Evolutionary conservation across 1,140 invertebrate genomes (phyloP).

Genomic region (Tribolium madens): DNA sequence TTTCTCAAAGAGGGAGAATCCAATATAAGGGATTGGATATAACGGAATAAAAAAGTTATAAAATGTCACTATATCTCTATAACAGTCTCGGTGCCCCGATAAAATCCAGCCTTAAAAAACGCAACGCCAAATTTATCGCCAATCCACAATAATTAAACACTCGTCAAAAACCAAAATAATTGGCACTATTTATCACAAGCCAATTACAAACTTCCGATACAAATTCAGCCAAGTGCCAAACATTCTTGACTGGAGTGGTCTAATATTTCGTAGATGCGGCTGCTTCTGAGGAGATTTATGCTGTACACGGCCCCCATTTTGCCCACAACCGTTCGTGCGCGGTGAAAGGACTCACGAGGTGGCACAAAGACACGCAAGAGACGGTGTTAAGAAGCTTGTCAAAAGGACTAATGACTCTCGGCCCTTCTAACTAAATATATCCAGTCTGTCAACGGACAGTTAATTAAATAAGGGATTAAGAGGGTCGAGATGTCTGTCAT

Average conservation of each 20-base stretch:
- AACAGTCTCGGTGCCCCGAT: conserved; percentile 26
- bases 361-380: conserved; percentile 12
- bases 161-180: no score
- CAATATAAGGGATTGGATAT: conserved; percentile 55
- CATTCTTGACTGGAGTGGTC: conserved; percentile 23
- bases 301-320: conserved; percentile 31
- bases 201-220: background rate
- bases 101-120: conserved; percentile 21
- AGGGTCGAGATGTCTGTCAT: no score
- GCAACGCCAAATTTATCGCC: background rate
- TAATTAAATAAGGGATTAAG: background rate
- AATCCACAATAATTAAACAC: background rate
- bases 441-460: background rate
- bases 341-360: conserved; percentile 32
- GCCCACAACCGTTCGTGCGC: conserved; percentile 23
- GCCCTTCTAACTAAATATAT: background rate
- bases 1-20: conserved; percentile 43
- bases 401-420: conserved; percentile 25
- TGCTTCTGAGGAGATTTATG: conserved; percentile 33
- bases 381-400: conserved; percentile 23
- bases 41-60: conserved; percentile 55
- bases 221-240: conserved; percentile 5
- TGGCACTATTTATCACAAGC: background rate
- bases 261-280: conserved; percentile 17
- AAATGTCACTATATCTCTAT: conserved; percentile 43